These are phyloP conservation scores for Bucco capensis DNA, from an alignment of 2,113 vertebrate genomes.

Conservation along the genomic window DNA sequence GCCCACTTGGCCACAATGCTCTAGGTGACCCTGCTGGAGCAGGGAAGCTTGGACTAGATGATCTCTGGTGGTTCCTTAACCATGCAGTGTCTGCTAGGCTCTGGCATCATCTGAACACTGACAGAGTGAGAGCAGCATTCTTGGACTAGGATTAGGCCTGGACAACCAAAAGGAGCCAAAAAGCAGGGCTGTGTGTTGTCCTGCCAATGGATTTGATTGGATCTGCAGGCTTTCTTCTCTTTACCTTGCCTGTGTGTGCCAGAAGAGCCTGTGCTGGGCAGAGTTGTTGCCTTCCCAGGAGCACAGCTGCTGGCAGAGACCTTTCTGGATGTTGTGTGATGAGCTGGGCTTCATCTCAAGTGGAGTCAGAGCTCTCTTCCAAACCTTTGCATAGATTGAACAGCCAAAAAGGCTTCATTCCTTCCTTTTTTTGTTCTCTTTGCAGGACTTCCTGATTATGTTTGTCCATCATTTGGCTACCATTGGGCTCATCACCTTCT, in stretches of 20 bases:
- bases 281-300: not conserved
- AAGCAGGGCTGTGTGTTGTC: not conserved
- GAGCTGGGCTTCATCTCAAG: not conserved
- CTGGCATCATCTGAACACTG: too few species aligned
- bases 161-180: not conserved
- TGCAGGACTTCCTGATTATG: constrained; percentile 95
- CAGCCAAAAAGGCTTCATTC: not conserved
- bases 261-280: not conserved
- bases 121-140: too few species aligned
- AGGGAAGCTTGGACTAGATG: too few species aligned
- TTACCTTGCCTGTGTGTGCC: not conserved
- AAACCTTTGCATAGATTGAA: not conserved
- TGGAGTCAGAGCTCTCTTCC: not conserved
- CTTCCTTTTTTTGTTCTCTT: not conserved
- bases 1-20: too few species aligned
- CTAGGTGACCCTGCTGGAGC: too few species aligned
- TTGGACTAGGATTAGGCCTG: not conserved
- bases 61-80: too few species aligned
- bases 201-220: not conserved
- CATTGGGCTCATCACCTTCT: constrained; percentile 88
- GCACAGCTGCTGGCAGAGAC: not conserved
- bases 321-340: not conserved
- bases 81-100: too few species aligned
- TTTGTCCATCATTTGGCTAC: constrained; percentile 92
- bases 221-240: not conserved